phyloP scores from a whole-genome alignment of 2,113 vertebrate species.

The Ornithorhynchus anatinus region DNA sequence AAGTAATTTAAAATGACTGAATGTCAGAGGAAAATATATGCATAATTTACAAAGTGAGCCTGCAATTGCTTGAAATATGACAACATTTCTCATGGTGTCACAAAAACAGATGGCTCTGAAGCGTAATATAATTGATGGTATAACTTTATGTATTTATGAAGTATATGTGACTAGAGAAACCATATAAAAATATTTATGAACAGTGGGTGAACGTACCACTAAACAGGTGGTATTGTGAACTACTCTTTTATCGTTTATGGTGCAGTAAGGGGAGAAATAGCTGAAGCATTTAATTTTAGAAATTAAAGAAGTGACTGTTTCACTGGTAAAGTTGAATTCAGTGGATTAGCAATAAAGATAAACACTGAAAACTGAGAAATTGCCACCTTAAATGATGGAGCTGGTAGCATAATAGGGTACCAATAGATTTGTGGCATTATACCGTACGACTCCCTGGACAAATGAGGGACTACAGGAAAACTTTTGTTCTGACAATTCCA shows the following conservation, averaged over 20 bases:
- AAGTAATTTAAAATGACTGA: background rate
- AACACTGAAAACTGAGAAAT: constrained; percentile 55
- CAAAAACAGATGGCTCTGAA: background rate
- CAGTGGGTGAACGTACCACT: background rate
- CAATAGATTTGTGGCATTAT: too few relatives aligned
- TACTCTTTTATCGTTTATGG: constrained; percentile 44
- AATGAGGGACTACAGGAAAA: too few relatives aligned
- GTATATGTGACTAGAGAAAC: constrained; percentile 26
- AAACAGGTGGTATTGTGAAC: constrained; percentile 13
- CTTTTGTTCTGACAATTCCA: too few relatives aligned
- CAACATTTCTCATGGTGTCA: background rate
- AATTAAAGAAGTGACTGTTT: constrained; percentile 63
- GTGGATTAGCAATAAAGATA: constrained; percentile 56
- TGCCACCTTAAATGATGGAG: constrained; percentile 57
- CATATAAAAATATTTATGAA: background rate
- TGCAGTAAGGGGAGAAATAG: constrained; percentile 52
- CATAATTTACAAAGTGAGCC: background rate
- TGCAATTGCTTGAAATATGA: background rate
- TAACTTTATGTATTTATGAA: background rate
- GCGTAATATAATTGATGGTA: background rate
- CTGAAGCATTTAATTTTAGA: constrained; percentile 60
- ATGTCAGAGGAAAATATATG: background rate
- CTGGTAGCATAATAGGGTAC: too few relatives aligned
- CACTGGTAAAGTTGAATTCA: constrained; percentile 47
- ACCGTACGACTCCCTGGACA: too few relatives aligned